phyloP scores from a whole-genome alignment of 2,113 vertebrate species.

The Apus apus region DNA sequence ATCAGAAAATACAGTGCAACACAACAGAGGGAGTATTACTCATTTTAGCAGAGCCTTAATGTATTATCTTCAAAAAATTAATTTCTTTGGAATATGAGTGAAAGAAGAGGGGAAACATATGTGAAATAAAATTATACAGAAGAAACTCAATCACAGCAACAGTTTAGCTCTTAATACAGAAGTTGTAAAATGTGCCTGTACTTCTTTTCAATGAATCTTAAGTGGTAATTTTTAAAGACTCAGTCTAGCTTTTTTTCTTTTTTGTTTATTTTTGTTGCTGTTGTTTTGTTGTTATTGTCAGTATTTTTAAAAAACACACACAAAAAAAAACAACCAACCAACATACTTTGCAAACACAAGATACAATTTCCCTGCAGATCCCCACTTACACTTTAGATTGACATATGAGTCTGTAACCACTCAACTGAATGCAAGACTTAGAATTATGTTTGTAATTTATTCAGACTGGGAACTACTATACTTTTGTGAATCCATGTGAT shows the following conservation, averaged over 20 bases:
- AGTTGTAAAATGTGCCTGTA: background rate
- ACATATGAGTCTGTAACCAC: background rate
- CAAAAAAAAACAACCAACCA: too few relatives aligned
- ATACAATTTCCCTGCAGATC: background rate
- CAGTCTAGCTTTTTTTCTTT: accelerated
- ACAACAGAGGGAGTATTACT: background rate
- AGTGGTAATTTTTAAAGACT: background rate
- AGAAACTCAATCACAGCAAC: background rate
- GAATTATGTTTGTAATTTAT: background rate
- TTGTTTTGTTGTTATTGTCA: too few relatives aligned
- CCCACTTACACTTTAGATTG: background rate
- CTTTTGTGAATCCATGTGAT: background rate
- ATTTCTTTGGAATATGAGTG: background rate
- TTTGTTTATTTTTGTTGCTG: too few relatives aligned
- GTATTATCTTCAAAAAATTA: background rate
- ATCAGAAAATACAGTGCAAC: background rate
- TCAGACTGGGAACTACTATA: background rate
- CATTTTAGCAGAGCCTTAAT: background rate
- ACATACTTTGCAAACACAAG: background rate
- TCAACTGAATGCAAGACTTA: background rate
- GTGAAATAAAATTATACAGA: background rate
- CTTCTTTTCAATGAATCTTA: background rate
- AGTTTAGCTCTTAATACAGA: background rate
- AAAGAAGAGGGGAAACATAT: background rate
- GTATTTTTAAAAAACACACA: background rate